These are phyloP conservation scores for Phycodurus eques DNA, from an alignment of 2,113 vertebrate genomes.

Conservation along the genomic window DNA sequence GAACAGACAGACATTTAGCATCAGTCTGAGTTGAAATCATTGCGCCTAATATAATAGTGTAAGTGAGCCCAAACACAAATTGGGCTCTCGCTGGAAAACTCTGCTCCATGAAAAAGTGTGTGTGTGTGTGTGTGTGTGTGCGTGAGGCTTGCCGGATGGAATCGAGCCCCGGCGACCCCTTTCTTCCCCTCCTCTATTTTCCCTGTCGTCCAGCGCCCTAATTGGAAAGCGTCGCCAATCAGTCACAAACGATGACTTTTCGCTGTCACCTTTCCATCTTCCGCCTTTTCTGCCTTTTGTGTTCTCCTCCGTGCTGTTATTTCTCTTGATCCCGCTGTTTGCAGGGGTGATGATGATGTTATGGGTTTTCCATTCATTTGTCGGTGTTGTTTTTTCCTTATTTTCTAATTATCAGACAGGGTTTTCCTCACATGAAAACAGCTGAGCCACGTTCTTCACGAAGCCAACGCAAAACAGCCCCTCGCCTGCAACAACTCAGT, in stretches of 20 bases:
- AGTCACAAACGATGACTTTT: conserved; percentile 63
- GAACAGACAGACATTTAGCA: conserved; percentile 58
- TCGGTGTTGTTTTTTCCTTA: conserved; percentile 20
- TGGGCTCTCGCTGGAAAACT: conserved; percentile 69
- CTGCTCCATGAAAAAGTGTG: conserved; percentile 45
- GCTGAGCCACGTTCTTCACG: conserved; percentile 45
- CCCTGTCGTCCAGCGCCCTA: conserved; percentile 52
- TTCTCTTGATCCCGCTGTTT: conserved; percentile 41
- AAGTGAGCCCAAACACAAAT: conserved; percentile 75
- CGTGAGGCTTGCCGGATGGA: conserved; percentile 38
- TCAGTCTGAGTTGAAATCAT: conserved; percentile 70
- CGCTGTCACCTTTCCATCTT: conserved; percentile 52
- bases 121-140: conserved; percentile 34
- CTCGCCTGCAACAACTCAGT: conserved; percentile 31
- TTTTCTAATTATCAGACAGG: conserved; percentile 62
- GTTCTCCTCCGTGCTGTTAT: conserved; percentile 11
- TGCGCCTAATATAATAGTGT: conserved; percentile 62
- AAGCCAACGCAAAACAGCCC: conserved; percentile 34
- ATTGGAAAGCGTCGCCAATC: conserved; percentile 74
- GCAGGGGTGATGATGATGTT: conserved; percentile 56
- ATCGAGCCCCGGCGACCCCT: conserved; percentile 52
- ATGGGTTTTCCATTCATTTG: conserved; percentile 66
- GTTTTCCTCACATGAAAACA: conserved; percentile 68
- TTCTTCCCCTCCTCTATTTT: conserved; percentile 45
- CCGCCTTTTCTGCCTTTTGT: conserved; percentile 7